Conservation (phyloP, 2,888 invertebrate genomes). For the Cosmia trapezina region DNA sequence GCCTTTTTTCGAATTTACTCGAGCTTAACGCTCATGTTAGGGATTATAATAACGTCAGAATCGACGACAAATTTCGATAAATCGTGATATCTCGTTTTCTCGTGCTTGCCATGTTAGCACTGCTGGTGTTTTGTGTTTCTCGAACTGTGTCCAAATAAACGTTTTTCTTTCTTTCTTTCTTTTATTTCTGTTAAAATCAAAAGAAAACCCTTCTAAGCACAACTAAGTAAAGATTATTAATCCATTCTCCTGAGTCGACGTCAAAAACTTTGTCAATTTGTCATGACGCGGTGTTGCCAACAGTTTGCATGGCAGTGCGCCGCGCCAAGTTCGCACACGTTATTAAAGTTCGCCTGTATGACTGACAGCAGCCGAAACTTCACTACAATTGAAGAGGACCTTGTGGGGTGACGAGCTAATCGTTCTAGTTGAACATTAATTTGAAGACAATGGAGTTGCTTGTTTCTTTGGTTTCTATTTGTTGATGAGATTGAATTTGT, state of each 20-base stretch:
- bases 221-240: slow-evolving; percentile 51
- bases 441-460: slow-evolving; percentile 16
- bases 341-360: slow-evolving; percentile 48
- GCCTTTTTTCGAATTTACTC: no score
- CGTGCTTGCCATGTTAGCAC: no score
- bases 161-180: no score
- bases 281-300: slow-evolving; percentile 46
- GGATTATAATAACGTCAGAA: no score
- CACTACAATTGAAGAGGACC: slow-evolving; percentile 58
- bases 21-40: no score
- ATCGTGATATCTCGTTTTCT: no score
- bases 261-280: slow-evolving; percentile 60
- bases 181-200: neutral
- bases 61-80: no score
- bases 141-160: no score
- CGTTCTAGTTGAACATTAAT: slow-evolving; percentile 17
- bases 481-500: neutral
- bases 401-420: slow-evolving; percentile 20
- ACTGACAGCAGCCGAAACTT: slow-evolving; percentile 61
- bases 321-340: slow-evolving; percentile 43
- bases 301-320: slow-evolving; percentile 36
- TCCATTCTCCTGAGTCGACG: slow-evolving; percentile 36
- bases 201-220: slow-evolving; percentile 13
- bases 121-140: no score
- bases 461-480: neutral